Conservation (phyloP, 2,888 invertebrate species). For the Himalopsyche kuldschensis region DNA sequence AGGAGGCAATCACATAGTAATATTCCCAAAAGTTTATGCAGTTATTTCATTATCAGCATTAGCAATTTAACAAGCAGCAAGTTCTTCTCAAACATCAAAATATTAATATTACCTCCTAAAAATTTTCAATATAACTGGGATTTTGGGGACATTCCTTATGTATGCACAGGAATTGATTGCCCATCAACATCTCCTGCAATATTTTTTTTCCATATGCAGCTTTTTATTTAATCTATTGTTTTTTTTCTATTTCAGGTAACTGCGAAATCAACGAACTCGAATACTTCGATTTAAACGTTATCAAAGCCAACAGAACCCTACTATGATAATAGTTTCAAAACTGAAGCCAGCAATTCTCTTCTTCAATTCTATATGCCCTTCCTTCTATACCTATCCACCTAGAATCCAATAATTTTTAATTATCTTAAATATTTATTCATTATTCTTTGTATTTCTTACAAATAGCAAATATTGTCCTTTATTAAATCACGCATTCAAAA, state of each 20-base stretch:
- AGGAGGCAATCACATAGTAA: no score
- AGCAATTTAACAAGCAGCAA: no score
- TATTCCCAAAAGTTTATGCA: no score
- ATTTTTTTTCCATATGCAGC: no score
- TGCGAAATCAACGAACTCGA: background rate
- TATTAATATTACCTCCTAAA: no score
- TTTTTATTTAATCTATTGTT: background rate
- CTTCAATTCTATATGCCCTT: background rate
- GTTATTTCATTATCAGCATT: no score
- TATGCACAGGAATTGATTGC: no score
- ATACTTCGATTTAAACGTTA: background rate
- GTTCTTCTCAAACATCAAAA: no score
- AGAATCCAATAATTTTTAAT: background rate
- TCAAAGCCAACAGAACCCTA: background rate
- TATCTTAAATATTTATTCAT: background rate
- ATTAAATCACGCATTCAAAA: background rate
- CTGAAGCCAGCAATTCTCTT: background rate
- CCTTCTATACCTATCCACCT: background rate
- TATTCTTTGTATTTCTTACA: background rate
- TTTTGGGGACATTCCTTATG: no score
- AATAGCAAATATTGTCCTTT: background rate
- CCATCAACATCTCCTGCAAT: no score
- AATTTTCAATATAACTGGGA: no score
- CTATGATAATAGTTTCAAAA: background rate
- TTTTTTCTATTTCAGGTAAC: background rate